Conservation (phyloP, 2,797 vertebrate genomes). For the Moxostoma hubbsi region DNA sequence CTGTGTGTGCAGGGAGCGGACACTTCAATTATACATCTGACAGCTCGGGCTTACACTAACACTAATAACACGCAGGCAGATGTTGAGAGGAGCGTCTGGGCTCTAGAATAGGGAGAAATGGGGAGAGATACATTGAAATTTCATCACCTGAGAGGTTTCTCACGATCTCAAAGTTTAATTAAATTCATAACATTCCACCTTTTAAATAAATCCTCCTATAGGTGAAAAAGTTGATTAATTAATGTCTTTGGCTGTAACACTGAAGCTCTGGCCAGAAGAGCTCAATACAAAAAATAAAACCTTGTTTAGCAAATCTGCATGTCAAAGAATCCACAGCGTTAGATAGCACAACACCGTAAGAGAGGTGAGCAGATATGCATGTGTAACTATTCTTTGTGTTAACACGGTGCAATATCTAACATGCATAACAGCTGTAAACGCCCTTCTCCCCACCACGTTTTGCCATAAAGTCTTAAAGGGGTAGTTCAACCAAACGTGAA, state of each 20-base stretch:
- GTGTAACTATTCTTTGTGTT: slow-evolving; percentile 7
- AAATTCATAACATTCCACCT: slow-evolving; percentile 42
- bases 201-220: slow-evolving; percentile 42
- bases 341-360: background rate
- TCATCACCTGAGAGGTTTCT: slow-evolving; percentile 56
- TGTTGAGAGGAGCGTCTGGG: slow-evolving; percentile 58
- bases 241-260: slow-evolving; percentile 22
- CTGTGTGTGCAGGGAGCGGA: slow-evolving; percentile 62
- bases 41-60: slow-evolving; percentile 68
- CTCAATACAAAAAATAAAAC: background rate
- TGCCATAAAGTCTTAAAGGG: slow-evolving; percentile 6
- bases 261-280: background rate
- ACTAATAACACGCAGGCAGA: slow-evolving; percentile 71
- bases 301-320: slow-evolving; percentile 6
- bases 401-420: slow-evolving; percentile 2
- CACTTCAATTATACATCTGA: slow-evolving; percentile 75
- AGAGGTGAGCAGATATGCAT: background rate
- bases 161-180: slow-evolving; percentile 39
- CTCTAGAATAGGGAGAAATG: slow-evolving; percentile 33
- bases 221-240: slow-evolving; percentile 32
- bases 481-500: too few species aligned
- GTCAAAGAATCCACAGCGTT: background rate
- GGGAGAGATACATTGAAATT: slow-evolving; percentile 47
- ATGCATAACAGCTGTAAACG: slow-evolving; percentile 14
- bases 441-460: background rate